Percentiles rank a stretch among this genome's conserved stretches.
Evolutionary conservation across 64 coral and sea anemone genomes (phyloP).

Genomic region (Stylophora pistillata): DNA sequence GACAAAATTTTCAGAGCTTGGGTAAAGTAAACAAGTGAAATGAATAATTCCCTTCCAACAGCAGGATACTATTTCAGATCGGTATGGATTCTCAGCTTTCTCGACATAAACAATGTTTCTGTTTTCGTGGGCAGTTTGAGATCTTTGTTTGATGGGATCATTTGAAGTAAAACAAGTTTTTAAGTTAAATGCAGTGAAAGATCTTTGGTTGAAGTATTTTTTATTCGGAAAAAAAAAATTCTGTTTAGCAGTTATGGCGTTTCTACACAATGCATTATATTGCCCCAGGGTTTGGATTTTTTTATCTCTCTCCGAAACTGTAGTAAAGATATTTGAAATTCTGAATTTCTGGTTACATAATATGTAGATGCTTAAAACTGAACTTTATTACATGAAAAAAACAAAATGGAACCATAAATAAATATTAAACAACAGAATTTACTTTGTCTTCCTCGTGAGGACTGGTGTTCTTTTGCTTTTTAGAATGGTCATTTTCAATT

Average conservation of each 20-base stretch:
- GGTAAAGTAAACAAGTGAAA: conserved; percentile 26
- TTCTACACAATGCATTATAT: no score
- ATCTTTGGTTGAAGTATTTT: neutral
- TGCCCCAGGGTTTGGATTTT: neutral
- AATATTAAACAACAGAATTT: no score
- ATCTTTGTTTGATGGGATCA: neutral
- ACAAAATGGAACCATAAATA: neutral
- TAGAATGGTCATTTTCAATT: no score
- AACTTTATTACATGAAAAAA: neutral
- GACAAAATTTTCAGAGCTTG: neutral
- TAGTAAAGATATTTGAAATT: neutral
- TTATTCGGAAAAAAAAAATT: conserved; percentile 2
- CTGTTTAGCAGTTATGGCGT: neutral
- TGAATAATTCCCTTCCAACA: conserved; percentile 28
- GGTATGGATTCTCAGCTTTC: neutral
- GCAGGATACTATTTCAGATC: conserved; percentile 4
- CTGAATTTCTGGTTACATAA: neutral
- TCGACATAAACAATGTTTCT: neutral
- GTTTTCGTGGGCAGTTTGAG: neutral
- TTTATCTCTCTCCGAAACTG: neutral
- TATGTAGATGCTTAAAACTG: neutral
- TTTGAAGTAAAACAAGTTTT: neutral
- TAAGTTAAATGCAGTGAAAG: neutral
- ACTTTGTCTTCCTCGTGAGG: no score
- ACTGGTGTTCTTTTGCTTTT: no score